Conservation (phyloP, 2,797 vertebrate genomes). For the Mormyrus hasselquistii region DNA sequence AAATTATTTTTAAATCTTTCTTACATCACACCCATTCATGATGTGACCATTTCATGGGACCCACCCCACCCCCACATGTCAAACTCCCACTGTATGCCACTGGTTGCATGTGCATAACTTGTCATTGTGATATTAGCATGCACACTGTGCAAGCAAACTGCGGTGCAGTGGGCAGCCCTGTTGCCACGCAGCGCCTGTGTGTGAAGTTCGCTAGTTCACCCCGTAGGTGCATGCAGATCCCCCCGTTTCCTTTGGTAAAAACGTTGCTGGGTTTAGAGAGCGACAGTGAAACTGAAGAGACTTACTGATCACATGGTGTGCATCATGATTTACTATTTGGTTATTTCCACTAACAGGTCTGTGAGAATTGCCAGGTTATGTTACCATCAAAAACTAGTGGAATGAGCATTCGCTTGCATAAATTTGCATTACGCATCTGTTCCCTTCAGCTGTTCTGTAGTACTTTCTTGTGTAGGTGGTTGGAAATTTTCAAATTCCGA, state of each 20-base stretch:
- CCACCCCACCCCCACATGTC: too few relatives aligned
- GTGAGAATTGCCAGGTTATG: neutral
- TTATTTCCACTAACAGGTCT: neutral
- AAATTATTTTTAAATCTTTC: neutral
- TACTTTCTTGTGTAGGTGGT: neutral
- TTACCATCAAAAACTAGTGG: neutral
- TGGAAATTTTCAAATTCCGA: neutral
- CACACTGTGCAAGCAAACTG: neutral
- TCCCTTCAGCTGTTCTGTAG: neutral
- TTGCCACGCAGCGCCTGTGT: neutral
- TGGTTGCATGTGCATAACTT: neutral
- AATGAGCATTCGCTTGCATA: neutral
- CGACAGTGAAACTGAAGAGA: neutral
- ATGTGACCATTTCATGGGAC: neutral
- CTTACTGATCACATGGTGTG: neutral
- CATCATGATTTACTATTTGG: neutral
- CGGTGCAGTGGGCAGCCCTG: too few relatives aligned
- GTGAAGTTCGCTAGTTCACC: neutral
- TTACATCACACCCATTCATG: neutral
- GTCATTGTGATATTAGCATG: neutral
- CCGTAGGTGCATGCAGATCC: neutral
- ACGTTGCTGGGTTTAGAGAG: neutral
- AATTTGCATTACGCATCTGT: neutral
- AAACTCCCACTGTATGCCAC: neutral
- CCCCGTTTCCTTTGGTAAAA: neutral